Evolutionary conservation across 2,888 invertebrate species (phyloP), one percentile per base, ranked within the genome.

Genomic region (Aporophyla lueneburgensis): DNA sequence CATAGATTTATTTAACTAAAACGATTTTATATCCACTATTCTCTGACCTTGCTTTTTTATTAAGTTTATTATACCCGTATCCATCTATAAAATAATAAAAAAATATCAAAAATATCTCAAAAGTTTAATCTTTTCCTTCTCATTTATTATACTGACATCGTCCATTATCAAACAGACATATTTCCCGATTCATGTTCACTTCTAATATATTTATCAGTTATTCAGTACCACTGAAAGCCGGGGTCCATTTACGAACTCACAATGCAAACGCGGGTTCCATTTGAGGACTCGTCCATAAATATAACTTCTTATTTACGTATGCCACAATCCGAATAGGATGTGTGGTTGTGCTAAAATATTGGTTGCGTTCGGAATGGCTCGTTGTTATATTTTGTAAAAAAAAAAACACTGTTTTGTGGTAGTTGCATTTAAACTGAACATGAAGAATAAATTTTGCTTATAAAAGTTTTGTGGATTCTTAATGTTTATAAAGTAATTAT

Each of bases 301-400:
- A 84, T 80, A 74, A 78, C 86, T 86, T 78, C 74, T 80, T 88
- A 88, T 74, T 80, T 81, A 81, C 76, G 63, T 53, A 75, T 46
- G 78, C 74, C 83, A 76, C 68, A 69, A 74, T 77, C 65, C 74
- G 67, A 66, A 74, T 75, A 56, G 74, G 66, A 74, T 69, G 54
- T 87, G 74, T 78, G 59, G 74, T 82, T 62, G 61, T 56, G 62
- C 43, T 80, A 76, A 86, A 77, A 80, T 87, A 80, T 76, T 56
- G 74, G 40, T 67, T 58, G 51, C 24, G 68, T 58, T 78, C 65
- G 51, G 27, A 80, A 85, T 71, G 53, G 74, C 58, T 71, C 66
- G 27, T 68, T 74, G 58, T 2, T 69, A 53, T 19, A 4, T 62
- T 69, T 68, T 72, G 5, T 0, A 59, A 19, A 53, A 53, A n/a